These are phyloP conservation scores for Tragelaphus scriptus DNA, from an alignment of 2,113 vertebrate species.

Conservation along the genomic window DNA sequence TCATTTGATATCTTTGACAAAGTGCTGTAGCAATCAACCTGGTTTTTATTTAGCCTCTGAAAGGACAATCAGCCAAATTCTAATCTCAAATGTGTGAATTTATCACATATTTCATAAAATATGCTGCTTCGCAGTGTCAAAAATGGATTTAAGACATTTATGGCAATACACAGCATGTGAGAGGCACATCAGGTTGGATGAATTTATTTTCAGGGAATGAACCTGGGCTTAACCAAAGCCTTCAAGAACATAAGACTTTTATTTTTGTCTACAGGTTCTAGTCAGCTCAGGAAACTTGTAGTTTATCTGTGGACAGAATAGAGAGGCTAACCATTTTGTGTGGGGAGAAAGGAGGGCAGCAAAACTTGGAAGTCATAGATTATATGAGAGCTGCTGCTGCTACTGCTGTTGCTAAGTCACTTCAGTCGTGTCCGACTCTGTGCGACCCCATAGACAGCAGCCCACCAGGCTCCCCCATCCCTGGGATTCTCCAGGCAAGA, in stretches of 20 bases:
- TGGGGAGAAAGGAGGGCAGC: not conserved
- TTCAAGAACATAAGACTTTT: not conserved
- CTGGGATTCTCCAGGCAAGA: too few relatives aligned
- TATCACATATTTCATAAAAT: not conserved
- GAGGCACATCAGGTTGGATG: not conserved
- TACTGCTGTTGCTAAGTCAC: too few relatives aligned
- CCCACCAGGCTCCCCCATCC: too few relatives aligned
- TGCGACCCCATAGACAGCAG: too few relatives aligned
- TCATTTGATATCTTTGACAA: slow-evolving; percentile 7
- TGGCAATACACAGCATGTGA: not conserved
- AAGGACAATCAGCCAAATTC: slow-evolving; percentile 42
- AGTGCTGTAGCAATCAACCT: not conserved
- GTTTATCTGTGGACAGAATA: not conserved
- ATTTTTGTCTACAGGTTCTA: not conserved
- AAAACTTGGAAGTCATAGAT: not conserved
- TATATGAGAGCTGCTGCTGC: not conserved
- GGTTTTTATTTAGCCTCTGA: slow-evolving; percentile 24
- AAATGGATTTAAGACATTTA: slow-evolving; percentile 1
- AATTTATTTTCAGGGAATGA: not conserved
- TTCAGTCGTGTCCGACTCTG: too few relatives aligned
- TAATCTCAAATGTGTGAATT: slow-evolving; percentile 43
- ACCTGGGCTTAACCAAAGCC: not conserved
- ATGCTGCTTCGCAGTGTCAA: not conserved
- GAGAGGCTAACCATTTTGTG: not conserved
- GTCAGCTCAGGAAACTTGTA: not conserved